Evolutionary conservation across 2,888 invertebrate genomes (phyloP).

Genomic region (Ashinkailepas kermadecensis): DNA sequence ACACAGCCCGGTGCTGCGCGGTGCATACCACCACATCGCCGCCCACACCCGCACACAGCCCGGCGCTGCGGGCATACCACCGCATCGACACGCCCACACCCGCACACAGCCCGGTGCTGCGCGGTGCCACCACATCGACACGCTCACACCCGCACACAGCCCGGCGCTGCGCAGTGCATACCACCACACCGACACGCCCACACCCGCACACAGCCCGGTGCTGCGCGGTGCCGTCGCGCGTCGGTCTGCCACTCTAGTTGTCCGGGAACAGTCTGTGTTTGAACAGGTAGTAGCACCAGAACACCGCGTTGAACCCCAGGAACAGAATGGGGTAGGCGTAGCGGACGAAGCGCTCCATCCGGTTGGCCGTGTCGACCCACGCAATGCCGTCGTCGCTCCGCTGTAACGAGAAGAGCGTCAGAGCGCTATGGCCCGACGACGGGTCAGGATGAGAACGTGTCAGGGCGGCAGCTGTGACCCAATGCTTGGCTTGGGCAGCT

Average conservation of each 20-base stretch:
- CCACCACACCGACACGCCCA: not conserved
- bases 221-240: not conserved
- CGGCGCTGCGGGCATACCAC: no score
- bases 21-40: no score
- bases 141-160: not conserved
- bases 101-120: not conserved
- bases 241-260: not conserved
- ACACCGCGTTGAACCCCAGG: conserved; percentile 26
- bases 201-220: not conserved
- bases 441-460: no score
- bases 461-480: no score
- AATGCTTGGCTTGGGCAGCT: no score
- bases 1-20: no score
- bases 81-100: no score
- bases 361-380: conserved; percentile 15
- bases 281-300: conserved; percentile 28
- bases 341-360: conserved; percentile 24
- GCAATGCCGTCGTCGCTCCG: not conserved
- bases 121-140: not conserved
- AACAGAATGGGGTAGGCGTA: conserved; percentile 25
- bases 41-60: no score
- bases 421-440: no score
- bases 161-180: not conserved
- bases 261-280: not conserved
- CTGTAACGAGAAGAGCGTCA: not conserved